Evolutionary conservation across 64 coral and sea anemone genomes (phyloP).

Genomic region (Cladopsammia gracilis): DNA sequence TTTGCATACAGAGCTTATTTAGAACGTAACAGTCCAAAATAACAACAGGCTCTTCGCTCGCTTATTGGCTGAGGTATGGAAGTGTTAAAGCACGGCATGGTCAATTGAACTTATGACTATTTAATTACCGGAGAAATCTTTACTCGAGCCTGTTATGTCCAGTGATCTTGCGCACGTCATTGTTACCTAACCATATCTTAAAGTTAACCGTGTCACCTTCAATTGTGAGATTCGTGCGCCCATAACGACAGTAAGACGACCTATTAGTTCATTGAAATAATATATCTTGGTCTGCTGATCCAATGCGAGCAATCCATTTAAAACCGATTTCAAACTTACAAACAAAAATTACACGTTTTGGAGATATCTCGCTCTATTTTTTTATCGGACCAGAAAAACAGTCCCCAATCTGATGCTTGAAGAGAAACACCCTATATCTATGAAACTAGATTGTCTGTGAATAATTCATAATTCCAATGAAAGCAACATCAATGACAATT

Average conservation of each 20-base stretch:
- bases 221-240: background rate
- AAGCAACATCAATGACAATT: no score
- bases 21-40: background rate
- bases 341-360: no score
- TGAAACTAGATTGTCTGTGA: no score
- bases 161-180: background rate
- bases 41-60: background rate
- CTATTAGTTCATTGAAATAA: constrained; percentile 39
- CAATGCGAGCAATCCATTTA: background rate
- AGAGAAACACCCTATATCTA: no score
- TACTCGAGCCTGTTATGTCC: background rate
- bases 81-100: background rate
- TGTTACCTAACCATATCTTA: background rate
- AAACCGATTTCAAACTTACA: background rate
- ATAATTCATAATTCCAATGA: no score
- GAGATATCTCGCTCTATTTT: no score
- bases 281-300: background rate
- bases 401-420: no score
- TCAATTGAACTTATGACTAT: background rate
- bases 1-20: background rate
- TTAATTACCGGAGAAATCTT: background rate
- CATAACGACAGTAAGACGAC: constrained; percentile 3
- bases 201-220: background rate
- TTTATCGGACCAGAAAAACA: no score
- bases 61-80: background rate